Evolutionary conservation across 2,888 invertebrate genomes (phyloP), one percentile per base, ranked within the genome.

Genomic region (Malacosoma neustria): DNA sequence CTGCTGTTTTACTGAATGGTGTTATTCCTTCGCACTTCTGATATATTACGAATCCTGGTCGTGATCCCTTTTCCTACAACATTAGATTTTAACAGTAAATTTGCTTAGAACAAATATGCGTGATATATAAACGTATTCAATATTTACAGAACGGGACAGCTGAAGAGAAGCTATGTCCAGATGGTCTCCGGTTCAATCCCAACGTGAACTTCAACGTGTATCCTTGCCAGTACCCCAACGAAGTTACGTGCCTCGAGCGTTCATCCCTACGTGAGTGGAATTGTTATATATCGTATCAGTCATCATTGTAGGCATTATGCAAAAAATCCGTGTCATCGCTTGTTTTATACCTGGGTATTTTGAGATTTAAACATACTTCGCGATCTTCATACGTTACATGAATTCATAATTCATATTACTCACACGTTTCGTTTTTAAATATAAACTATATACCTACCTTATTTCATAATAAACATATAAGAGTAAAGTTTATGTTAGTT

Each of bases 181-280:
- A 96, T 57, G 95, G 95, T 30, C 84, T 95, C 12, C 86, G 92
- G 0, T 95, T 91, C 77, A 93, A 95, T 61, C 89, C 92, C 3
- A 89, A 92, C 34, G 80, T 87, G 2, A 89, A 89, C 13, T 84
- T 88, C 52, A 89, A 88, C 40, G 88, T 88, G 11, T 94, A 91
- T 61, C 94, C 94, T 2, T 96, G 96, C 61, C 91, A 92, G 54
- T 96, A 95, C 72, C 95, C 95, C 35, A 91, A 91, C 42, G 95
- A 95, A 50, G 92, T 94, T 4, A 85, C 91, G 44, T 96, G 96
- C 61, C 87, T 87, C 2, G 92, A 91, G 51, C 87, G 94, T 46
- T 85, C 91, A 3, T 81, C 88, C 15, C 77, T 90, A 37, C 93
- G 92, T 92, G 79, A 89, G 89, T 88, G 42, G 33, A 36, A 43